Evolutionary conservation across 92 coral and sea anemone genomes (phyloP).

Genomic region (Meandrina meandrites): DNA sequence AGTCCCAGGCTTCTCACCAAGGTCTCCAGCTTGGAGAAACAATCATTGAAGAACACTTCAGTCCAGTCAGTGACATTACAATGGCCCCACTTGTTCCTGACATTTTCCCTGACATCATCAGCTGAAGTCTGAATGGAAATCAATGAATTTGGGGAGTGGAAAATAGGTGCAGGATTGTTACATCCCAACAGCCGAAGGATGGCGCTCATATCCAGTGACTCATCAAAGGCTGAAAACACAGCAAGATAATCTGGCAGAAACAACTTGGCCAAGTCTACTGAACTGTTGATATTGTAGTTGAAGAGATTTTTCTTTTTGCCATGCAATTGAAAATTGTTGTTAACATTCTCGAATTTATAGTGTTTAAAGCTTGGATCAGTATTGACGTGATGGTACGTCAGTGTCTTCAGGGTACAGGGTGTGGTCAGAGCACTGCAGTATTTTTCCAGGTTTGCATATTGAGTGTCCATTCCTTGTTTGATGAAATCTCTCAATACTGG

Average conservation of each 20-base stretch:
- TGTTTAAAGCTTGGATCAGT: background rate
- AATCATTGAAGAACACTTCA: conserved; percentile 12
- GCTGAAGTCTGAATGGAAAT: background rate
- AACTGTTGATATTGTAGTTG: conserved; percentile 3
- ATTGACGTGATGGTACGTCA: background rate
- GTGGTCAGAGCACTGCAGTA: background rate
- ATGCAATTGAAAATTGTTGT: background rate
- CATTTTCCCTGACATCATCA: conserved; percentile 28
- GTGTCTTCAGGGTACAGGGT: background rate
- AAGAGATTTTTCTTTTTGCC: background rate
- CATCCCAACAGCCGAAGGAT: background rate
- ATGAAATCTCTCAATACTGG: background rate
- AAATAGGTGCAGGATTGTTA: background rate
- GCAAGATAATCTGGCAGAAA: conserved; percentile 15
- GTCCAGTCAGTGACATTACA: conserved; percentile 30
- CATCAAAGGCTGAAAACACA: background rate
- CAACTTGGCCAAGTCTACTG: conserved; percentile 15
- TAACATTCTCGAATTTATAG: background rate
- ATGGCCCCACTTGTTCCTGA: conserved; percentile 32
- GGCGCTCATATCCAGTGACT: background rate
- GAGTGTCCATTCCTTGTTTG: background rate
- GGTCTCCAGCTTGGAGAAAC: conserved; percentile 1
- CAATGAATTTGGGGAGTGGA: background rate
- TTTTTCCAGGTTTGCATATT: background rate
- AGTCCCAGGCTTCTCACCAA: conserved; percentile 34